These are phyloP conservation scores for Apis dorsata DNA, from an alignment of 1,140 invertebrate genomes.

Conservation along the genomic window DNA sequence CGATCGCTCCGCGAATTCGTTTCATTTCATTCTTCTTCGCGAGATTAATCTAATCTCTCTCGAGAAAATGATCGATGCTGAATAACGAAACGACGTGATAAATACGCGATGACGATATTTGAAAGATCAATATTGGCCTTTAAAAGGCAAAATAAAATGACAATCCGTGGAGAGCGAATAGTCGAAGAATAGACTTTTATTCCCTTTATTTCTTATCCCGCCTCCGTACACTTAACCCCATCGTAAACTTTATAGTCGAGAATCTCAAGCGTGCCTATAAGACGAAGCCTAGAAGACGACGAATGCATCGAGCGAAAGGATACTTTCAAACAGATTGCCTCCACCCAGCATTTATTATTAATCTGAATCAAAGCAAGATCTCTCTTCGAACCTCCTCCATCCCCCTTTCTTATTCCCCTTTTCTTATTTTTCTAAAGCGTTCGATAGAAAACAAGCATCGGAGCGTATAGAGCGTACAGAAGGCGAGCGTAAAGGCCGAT, in stretches of 20 bases:
- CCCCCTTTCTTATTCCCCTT: not conserved
- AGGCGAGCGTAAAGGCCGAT: not conserved
- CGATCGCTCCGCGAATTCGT: too few relatives aligned
- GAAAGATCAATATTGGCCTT: too few relatives aligned
- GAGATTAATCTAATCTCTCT: accelerated
- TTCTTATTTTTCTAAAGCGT: not conserved
- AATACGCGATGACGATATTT: too few relatives aligned
- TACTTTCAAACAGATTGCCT: slow-evolving; percentile 22
- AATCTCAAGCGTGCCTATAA: not conserved
- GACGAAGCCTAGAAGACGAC: not conserved
- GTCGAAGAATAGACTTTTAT: slow-evolving; percentile 30
- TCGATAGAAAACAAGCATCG: too few relatives aligned
- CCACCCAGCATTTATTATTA: not conserved
- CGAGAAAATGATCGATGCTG: not conserved
- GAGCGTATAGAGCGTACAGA: not conserved
- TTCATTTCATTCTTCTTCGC: too few relatives aligned
- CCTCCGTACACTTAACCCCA: slow-evolving; percentile 15
- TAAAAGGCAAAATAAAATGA: not conserved
- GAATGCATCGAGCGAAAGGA: not conserved
- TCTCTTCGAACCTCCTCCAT: not conserved
- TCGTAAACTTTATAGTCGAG: slow-evolving; percentile 35
- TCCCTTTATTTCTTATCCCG: not conserved
- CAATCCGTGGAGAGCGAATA: slow-evolving; percentile 9
- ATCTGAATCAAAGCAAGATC: not conserved
- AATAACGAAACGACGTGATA: not conserved